phyloP scores from a whole-genome alignment of 2,113 vertebrate species.

The Myotis brandtii region DNA sequence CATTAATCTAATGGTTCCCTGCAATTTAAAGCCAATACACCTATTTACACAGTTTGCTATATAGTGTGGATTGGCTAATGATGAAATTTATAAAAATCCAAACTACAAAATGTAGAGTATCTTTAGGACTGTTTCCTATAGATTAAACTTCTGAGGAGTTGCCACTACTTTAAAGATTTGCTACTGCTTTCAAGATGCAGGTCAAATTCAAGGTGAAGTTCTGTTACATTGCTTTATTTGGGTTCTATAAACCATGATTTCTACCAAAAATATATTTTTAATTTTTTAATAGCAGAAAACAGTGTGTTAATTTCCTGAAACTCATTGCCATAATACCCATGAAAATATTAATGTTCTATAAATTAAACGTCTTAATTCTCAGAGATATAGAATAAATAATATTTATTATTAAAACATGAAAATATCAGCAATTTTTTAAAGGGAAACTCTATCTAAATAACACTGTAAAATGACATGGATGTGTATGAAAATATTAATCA shows the following conservation, averaged over 20 bases:
- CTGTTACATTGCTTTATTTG: neutral
- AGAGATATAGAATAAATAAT: neutral
- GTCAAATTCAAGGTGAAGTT: neutral
- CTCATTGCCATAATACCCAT: neutral
- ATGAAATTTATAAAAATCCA: constrained; percentile 16
- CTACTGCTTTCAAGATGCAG: neutral
- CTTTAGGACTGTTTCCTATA: neutral
- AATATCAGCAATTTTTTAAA: neutral
- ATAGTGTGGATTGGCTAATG: neutral
- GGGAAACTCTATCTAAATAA: neutral
- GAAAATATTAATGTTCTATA: neutral
- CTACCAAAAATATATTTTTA: neutral
- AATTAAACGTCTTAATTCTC: constrained; percentile 9
- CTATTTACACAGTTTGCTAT: neutral
- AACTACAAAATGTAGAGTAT: neutral
- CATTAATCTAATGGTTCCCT: neutral
- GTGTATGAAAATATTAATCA: constrained; percentile 1
- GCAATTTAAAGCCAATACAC: neutral
- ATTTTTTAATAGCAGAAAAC: neutral
- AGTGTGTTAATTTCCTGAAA: neutral
- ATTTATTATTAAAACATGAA: neutral
- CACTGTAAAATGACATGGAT: neutral
- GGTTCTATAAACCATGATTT: neutral
- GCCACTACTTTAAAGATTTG: constrained; percentile 16
- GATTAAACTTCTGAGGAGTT: neutral